A percentile compares a stretch with the other conserved stretches of the same genome.
These are phyloP conservation scores for Dolichomitus sp. DNA, from an alignment of 2,888 invertebrate genomes.

Conservation along the genomic window DNA sequence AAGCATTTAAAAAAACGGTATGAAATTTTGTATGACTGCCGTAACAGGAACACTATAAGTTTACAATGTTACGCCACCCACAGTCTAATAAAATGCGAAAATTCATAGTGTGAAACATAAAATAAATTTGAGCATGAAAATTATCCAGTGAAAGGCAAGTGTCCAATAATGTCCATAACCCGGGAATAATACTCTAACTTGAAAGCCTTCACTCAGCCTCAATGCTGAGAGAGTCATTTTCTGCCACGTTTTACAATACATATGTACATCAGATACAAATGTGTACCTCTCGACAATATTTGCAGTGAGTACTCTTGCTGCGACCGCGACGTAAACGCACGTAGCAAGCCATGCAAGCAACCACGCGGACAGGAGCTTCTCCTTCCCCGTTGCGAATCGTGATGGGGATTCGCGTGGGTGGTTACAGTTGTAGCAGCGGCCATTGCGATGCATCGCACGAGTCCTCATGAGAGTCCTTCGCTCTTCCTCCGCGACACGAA, in stretches of 20 bases:
- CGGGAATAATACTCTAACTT: slow-evolving; percentile 15
- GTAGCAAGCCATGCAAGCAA: slow-evolving; percentile 1
- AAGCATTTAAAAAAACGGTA: too few species aligned
- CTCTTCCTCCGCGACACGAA: neutral
- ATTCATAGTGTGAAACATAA: neutral
- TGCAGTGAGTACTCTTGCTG: slow-evolving; percentile 40
- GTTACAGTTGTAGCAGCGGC: slow-evolving; percentile 63
- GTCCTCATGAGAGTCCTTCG: slow-evolving; percentile 34
- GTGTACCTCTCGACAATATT: neutral
- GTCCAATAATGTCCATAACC: too few species aligned
- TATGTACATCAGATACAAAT: slow-evolving; percentile 11
- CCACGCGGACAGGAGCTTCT: slow-evolving; percentile 35
- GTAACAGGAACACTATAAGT: neutral
- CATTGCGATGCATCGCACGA: slow-evolving; percentile 61
- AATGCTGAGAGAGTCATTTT: slow-evolving; percentile 63
- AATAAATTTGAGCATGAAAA: neutral
- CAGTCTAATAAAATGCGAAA: neutral
- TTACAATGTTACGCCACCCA: neutral
- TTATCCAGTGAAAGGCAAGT: slow-evolving; percentile 8
- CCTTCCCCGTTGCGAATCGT: slow-evolving; percentile 54
- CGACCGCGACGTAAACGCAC: slow-evolving; percentile 42
- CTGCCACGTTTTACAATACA: slow-evolving; percentile 37
- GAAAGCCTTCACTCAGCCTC: slow-evolving; percentile 55
- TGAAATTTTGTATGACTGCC: neutral
- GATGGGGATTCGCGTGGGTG: slow-evolving; percentile 64